These are phyloP conservation scores for Mirounga angustirostris DNA, from an alignment of 2,113 vertebrate species.

Conservation along the genomic window DNA sequence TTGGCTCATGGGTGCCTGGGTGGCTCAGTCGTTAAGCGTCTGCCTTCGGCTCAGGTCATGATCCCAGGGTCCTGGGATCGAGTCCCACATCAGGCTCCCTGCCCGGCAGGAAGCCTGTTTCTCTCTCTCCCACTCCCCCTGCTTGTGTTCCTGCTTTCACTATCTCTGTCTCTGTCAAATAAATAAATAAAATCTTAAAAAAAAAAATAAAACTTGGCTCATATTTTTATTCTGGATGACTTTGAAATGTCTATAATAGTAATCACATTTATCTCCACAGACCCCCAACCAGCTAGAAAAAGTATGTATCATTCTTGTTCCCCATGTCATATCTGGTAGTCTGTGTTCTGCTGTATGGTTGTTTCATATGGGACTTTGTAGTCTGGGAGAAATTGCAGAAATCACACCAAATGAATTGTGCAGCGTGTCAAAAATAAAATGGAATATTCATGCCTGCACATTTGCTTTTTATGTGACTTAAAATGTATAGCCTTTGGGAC, in stretches of 20 bases:
- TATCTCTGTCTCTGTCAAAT: too few relatives aligned
- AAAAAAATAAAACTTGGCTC: neutral
- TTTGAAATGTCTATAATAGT: conserved; percentile 36
- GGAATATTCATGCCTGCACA: conserved; percentile 73
- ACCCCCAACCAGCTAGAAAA: neutral
- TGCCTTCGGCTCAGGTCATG: too few relatives aligned
- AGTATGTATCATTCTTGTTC: neutral
- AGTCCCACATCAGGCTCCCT: too few relatives aligned
- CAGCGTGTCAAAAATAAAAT: conserved; percentile 72
- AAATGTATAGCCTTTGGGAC: conserved; percentile 79
- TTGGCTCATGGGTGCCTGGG: too few relatives aligned
- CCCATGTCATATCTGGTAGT: conserved; percentile 40
- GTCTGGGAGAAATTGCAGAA: conserved; percentile 66
- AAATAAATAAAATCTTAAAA: too few relatives aligned
- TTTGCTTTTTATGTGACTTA: conserved; percentile 77
- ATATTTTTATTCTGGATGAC: conserved; percentile 46
- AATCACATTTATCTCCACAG: neutral
- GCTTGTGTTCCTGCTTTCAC: too few relatives aligned
- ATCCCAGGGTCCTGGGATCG: too few relatives aligned
- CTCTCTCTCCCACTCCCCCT: too few relatives aligned
- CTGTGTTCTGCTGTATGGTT: conserved; percentile 29
- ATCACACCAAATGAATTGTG: conserved; percentile 80
- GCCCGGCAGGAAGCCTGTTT: too few relatives aligned
- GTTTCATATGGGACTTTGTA: neutral
- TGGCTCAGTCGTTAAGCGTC: too few relatives aligned